These are phyloP conservation scores for Zaprionus bogoriensis DNA, from an alignment of 2,888 invertebrate species.

Conservation along the genomic window DNA sequence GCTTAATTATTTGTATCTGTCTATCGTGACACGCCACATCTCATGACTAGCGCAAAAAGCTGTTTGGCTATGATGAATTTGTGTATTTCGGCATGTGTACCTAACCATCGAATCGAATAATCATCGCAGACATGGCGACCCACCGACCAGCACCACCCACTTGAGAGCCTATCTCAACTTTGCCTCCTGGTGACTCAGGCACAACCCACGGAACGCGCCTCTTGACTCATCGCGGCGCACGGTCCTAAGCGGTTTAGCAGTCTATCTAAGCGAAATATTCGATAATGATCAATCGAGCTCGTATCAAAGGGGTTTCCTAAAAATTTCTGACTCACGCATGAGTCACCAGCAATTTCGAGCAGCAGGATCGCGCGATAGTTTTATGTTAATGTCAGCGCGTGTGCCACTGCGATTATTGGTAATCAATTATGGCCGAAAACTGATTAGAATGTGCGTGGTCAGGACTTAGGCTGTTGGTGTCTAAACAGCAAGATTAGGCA, in stretches of 20 bases:
- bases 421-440: conserved; percentile 1
- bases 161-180: conserved; percentile 10
- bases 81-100: conserved; percentile 12
- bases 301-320: conserved; percentile 58
- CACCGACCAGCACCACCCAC: not conserved
- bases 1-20: not conserved
- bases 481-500: not conserved
- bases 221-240: conserved; percentile 50
- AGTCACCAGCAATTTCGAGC: not conserved
- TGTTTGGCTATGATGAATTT: conserved; percentile 28
- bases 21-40: not conserved
- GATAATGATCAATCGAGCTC: conserved; percentile 39
- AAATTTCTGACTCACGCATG: conserved; percentile 41
- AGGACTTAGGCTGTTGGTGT: not conserved
- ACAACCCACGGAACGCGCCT: conserved; percentile 2
- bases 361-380: conserved; percentile 44
- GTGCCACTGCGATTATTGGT: conserved; percentile 21
- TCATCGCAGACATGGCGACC: not conserved
- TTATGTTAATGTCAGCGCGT: conserved; percentile 5
- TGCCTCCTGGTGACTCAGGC: not conserved
- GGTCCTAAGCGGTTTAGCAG: conserved; percentile 14
- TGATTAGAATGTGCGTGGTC: conserved; percentile 13
- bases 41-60: conserved; percentile 22
- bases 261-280: conserved; percentile 18
- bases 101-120: conserved; percentile 11